Conservation (phyloP, 2,797 vertebrate genomes). For the Heteromormyrus szaboi region DNA sequence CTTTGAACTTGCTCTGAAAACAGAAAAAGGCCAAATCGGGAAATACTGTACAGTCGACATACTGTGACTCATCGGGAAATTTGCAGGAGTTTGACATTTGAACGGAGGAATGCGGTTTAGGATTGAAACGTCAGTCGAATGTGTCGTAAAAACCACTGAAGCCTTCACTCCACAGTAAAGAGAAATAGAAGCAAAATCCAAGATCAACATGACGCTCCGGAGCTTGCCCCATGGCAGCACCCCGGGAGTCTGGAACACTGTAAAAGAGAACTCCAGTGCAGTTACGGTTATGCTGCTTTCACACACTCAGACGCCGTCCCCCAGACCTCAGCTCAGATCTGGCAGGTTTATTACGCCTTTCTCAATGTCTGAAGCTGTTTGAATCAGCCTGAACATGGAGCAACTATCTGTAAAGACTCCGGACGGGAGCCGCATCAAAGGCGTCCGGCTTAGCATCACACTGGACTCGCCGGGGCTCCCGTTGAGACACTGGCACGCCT, state of each 20-base stretch:
- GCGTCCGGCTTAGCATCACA: not conserved
- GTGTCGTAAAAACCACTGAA: slow-evolving; percentile 66
- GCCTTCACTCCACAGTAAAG: slow-evolving; percentile 64
- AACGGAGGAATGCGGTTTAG: slow-evolving; percentile 51
- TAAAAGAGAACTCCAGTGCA: slow-evolving; percentile 57
- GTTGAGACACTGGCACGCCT: not conserved
- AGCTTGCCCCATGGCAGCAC: slow-evolving; percentile 48
- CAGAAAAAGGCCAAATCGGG: not conserved
- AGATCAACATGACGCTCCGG: slow-evolving; percentile 63
- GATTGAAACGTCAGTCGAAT: slow-evolving; percentile 64
- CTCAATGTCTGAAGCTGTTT: slow-evolving; percentile 27
- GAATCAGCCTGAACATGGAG: not conserved
- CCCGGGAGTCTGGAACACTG: slow-evolving; percentile 45
- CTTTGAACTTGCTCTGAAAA: not conserved
- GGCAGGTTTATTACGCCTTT: slow-evolving; percentile 50
- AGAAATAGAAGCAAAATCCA: slow-evolving; percentile 68
- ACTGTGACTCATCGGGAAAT: slow-evolving; percentile 44
- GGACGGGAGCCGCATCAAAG: not conserved
- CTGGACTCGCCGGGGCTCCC: not conserved
- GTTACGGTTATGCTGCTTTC: slow-evolving; percentile 41
- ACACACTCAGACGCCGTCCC: slow-evolving; percentile 58
- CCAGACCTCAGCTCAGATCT: slow-evolving; percentile 56
- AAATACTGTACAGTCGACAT: slow-evolving; percentile 23
- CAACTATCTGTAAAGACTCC: not conserved
- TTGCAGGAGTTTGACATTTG: slow-evolving; percentile 64